A percentile compares a stretch with the other conserved stretches of the same genome.
These are phyloP conservation scores for Pangasius mekongensis DNA, from an alignment of 2,797 vertebrate species.

Conservation along the genomic window DNA sequence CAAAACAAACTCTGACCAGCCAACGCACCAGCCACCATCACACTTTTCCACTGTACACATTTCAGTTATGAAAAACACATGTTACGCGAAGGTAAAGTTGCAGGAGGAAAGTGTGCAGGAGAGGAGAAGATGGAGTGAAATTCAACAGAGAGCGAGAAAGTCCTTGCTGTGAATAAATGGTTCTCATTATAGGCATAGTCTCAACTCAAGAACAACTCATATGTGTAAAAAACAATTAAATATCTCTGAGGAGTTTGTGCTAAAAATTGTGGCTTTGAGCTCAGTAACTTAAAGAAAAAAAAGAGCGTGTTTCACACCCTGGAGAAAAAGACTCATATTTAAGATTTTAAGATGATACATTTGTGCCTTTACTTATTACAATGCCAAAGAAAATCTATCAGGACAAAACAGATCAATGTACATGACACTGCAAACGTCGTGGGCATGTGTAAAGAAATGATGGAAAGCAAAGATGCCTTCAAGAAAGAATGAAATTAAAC, in stretches of 20 bases:
- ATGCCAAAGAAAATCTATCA: not conserved
- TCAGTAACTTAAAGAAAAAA: slow-evolving; percentile 36
- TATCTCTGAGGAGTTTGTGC: slow-evolving; percentile 59
- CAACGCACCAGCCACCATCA: slow-evolving; percentile 30
- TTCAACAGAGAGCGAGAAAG: not conserved
- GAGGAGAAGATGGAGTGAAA: slow-evolving; percentile 4
- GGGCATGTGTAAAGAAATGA: no score
- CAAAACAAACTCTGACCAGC: slow-evolving; percentile 57
- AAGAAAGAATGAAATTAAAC: no score
- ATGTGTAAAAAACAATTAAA: slow-evolving; percentile 62
- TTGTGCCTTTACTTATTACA: not conserved
- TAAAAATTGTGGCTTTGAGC: slow-evolving; percentile 31
- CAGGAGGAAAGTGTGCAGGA: not conserved
- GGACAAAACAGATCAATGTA: no score
- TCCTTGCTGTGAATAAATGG: not conserved
- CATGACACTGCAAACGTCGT: no score
- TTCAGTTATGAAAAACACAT: slow-evolving; percentile 52
- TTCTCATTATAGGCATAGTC: slow-evolving; percentile 70
- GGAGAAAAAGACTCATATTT: not conserved
- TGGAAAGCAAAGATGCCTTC: no score
- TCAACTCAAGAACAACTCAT: slow-evolving; percentile 61
- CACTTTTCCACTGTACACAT: slow-evolving; percentile 48
- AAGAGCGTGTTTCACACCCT: slow-evolving; percentile 12
- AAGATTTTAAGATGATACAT: not conserved
- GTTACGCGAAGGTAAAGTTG: slow-evolving; percentile 29